A percentile compares a stretch with the other conserved stretches of the same genome.
Conservation (phyloP, 2,888 invertebrate species). For the Drosophila ezoana region DNA sequence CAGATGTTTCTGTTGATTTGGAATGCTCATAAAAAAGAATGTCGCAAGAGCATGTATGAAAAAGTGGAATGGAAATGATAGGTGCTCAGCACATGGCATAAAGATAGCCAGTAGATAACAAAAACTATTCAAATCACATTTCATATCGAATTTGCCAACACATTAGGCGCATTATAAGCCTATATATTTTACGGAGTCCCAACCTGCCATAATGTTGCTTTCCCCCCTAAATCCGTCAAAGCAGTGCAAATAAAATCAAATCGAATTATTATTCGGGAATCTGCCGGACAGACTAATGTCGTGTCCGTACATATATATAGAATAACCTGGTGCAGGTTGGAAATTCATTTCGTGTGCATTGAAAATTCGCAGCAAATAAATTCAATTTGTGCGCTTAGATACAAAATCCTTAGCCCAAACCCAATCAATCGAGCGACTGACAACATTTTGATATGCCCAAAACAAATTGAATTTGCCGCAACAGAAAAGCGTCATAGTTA, state of each 20-base stretch:
- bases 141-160: slow-evolving; percentile 60
- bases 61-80: not conserved
- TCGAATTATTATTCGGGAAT: slow-evolving; percentile 69
- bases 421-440: slow-evolving; percentile 59
- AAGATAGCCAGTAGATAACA: not conserved
- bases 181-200: slow-evolving; percentile 2
- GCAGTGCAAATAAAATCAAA: slow-evolving; percentile 80
- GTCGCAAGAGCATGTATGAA: slow-evolving; percentile 12
- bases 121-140: slow-evolving; percentile 50
- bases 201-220: not conserved
- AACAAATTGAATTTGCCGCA: slow-evolving; percentile 76
- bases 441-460: slow-evolving; percentile 79
- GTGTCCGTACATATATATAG: slow-evolving; percentile 8
- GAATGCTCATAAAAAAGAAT: slow-evolving; percentile 30
- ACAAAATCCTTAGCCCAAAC: slow-evolving; percentile 21
- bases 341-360: slow-evolving; percentile 72
- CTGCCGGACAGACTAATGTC: slow-evolving; percentile 49
- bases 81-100: slow-evolving; percentile 7
- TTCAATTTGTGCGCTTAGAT: slow-evolving; percentile 75
- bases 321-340: slow-evolving; percentile 29
- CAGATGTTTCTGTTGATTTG: slow-evolving; percentile 56
- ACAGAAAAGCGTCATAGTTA: slow-evolving; percentile 57
- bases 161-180: slow-evolving; percentile 61
- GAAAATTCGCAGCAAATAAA: slow-evolving; percentile 78
- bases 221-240: slow-evolving; percentile 68